These are phyloP conservation scores for Cybosia mesomella DNA, from an alignment of 2,888 invertebrate genomes.

Conservation along the genomic window DNA sequence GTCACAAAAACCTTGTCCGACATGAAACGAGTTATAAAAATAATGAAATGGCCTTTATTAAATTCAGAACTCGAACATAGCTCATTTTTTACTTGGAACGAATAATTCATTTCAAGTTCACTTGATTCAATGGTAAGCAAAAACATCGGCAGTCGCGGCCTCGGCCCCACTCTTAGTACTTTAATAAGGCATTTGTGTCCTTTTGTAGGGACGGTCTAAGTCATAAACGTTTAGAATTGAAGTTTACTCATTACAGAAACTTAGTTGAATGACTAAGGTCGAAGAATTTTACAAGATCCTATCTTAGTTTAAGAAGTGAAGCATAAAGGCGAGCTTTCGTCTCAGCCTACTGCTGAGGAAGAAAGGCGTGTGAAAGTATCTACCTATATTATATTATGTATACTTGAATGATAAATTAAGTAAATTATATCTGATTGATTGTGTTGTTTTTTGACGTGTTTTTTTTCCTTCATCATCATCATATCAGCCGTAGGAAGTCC, in stretches of 20 bases:
- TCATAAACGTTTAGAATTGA: slow-evolving; percentile 18
- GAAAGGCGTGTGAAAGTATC: too few relatives aligned
- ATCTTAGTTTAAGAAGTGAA: not conserved
- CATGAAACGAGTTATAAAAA: slow-evolving; percentile 47
- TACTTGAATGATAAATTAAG: too few relatives aligned
- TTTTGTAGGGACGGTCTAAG: slow-evolving; percentile 22
- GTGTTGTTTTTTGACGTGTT: too few relatives aligned
- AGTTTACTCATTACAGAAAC: not conserved
- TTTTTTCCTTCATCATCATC: too few relatives aligned
- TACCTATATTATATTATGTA: too few relatives aligned
- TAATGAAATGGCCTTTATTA: slow-evolving; percentile 48
- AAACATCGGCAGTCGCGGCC: slow-evolving; percentile 43
- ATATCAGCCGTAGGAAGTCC: too few relatives aligned
- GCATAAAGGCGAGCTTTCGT: not conserved
- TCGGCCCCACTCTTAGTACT: slow-evolving; percentile 31
- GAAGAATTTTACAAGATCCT: too few relatives aligned
- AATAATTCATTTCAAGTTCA: slow-evolving; percentile 47
- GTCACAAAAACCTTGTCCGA: slow-evolving; percentile 47
- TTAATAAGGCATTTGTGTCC: slow-evolving; percentile 39
- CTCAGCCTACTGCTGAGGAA: not conserved
- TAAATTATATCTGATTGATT: too few relatives aligned
- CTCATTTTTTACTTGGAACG: slow-evolving; percentile 36
- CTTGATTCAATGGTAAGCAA: slow-evolving; percentile 47
- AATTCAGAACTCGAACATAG: slow-evolving; percentile 47
- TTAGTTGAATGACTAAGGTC: not conserved